A percentile compares a stretch with the other conserved stretches of the same genome.
phyloP scores from a whole-genome alignment of 2,797 vertebrate species.

The Aeoliscus strigatus region DNA sequence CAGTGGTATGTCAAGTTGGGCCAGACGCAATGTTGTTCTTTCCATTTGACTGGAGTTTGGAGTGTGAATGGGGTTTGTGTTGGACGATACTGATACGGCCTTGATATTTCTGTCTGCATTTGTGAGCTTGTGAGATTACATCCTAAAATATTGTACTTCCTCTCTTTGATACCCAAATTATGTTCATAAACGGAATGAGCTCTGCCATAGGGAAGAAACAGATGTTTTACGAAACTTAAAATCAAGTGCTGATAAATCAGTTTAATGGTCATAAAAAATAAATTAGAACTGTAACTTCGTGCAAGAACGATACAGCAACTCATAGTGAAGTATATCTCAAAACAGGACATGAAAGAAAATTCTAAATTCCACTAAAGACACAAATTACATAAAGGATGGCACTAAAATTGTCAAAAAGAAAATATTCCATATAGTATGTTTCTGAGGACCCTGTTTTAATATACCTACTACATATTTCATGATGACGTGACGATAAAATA shows the following conservation, averaged over 20 bases:
- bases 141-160: not conserved
- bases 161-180: not conserved
- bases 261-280: not conserved
- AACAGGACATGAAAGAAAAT: too few species aligned
- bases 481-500: too few species aligned
- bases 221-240: slow-evolving; percentile 3
- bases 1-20: slow-evolving; percentile 36
- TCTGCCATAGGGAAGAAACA: too few species aligned
- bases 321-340: slow-evolving; percentile 1
- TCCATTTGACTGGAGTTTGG: slow-evolving; percentile 17
- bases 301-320: not conserved
- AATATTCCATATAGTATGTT: too few species aligned
- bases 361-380: too few species aligned
- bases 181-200: too few species aligned
- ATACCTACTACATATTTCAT: too few species aligned
- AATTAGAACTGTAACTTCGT: not conserved
- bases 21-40: slow-evolving; percentile 23
- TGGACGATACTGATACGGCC: slow-evolving; percentile 4
- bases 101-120: slow-evolving; percentile 6
- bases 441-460: too few species aligned
- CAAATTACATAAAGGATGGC: too few species aligned
- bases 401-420: too few species aligned
- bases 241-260: not conserved
- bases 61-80: slow-evolving; percentile 26
- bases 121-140: slow-evolving; percentile 7